Evolutionary conservation across 2,888 invertebrate genomes (phyloP).

Genomic region (Morpho helenor): DNA sequence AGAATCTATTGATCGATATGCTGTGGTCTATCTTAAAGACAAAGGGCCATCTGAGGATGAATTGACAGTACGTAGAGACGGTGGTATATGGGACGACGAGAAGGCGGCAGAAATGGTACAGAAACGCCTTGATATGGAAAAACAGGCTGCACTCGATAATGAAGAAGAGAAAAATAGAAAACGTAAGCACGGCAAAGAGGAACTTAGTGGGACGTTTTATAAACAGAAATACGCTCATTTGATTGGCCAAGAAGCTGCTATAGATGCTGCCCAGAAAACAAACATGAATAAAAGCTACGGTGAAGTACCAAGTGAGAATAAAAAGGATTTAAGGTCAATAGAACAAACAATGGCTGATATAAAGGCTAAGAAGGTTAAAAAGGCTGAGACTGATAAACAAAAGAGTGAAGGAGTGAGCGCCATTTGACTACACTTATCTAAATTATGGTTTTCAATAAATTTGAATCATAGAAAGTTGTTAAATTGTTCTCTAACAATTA

Average conservation of each 20-base stretch:
- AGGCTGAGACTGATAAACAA: conserved; percentile 59
- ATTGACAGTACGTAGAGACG: conserved; percentile 86
- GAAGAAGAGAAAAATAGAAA: conserved; percentile 63
- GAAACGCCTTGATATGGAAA: conserved; percentile 50
- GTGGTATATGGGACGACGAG: conserved; percentile 92
- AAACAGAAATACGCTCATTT: conserved; percentile 95
- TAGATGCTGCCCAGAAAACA: conserved; percentile 92
- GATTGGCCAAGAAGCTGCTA: conserved; percentile 92
- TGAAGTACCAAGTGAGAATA: conserved; percentile 94
- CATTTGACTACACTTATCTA: conserved; percentile 16
- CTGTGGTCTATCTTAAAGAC: conserved; percentile 93
- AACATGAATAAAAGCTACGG: conserved; percentile 94
- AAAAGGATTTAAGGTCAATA: conserved; percentile 94
- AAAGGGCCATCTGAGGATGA: conserved; percentile 94
- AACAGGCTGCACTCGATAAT: conserved; percentile 53
- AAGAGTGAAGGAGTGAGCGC: conserved; percentile 22
- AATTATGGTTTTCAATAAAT: not conserved
- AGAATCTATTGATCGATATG: conserved; percentile 93
- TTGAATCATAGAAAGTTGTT: not conserved
- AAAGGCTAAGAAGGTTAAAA: conserved; percentile 89
- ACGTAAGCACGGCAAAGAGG: conserved; percentile 72
- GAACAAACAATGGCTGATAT: conserved; percentile 97
- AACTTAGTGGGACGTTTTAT: conserved; percentile 88
- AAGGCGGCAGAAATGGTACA: conserved; percentile 82
- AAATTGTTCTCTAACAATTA: too few species aligned